phyloP scores from a whole-genome alignment of 2,888 invertebrate genomes.

The Abrostola triplasia region DNA sequence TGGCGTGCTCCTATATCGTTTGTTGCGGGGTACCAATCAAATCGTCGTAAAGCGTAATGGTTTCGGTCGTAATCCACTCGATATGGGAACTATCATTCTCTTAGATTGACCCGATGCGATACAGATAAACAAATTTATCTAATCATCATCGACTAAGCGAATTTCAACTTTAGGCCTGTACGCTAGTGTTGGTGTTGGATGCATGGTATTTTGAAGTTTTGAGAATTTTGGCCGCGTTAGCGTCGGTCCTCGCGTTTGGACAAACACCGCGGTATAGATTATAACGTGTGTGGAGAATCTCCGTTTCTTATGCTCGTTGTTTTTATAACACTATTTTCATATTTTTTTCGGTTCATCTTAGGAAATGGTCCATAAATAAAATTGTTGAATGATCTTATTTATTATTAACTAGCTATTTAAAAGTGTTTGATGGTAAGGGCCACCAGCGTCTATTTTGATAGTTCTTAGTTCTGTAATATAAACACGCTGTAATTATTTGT shows the following conservation, averaged over 20 bases:
- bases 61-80: constrained; percentile 79
- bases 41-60: constrained; percentile 84
- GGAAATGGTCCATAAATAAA: constrained; percentile 16
- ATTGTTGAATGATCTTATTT: constrained; percentile 13
- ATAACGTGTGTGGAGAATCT: constrained; percentile 76
- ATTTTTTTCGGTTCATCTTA: constrained; percentile 48
- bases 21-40: constrained; percentile 82
- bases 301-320: constrained; percentile 68
- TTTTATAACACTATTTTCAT: constrained; percentile 58
- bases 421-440: neutral
- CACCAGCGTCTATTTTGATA: neutral
- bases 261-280: constrained; percentile 80
- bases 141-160: constrained; percentile 32
- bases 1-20: constrained; percentile 82
- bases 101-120: constrained; percentile 73
- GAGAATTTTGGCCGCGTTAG: constrained; percentile 56
- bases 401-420: neutral
- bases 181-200: constrained; percentile 23
- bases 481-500: constrained; percentile 10
- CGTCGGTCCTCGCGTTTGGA: constrained; percentile 70
- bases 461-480: neutral
- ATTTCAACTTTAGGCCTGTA: constrained; percentile 47
- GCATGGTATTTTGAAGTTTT: constrained; percentile 30
- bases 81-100: constrained; percentile 83
- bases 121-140: constrained; percentile 57